Base-by-base conservation (phyloP, 2,113 vertebrate species). In the Atherinomorus stipes region DNA sequence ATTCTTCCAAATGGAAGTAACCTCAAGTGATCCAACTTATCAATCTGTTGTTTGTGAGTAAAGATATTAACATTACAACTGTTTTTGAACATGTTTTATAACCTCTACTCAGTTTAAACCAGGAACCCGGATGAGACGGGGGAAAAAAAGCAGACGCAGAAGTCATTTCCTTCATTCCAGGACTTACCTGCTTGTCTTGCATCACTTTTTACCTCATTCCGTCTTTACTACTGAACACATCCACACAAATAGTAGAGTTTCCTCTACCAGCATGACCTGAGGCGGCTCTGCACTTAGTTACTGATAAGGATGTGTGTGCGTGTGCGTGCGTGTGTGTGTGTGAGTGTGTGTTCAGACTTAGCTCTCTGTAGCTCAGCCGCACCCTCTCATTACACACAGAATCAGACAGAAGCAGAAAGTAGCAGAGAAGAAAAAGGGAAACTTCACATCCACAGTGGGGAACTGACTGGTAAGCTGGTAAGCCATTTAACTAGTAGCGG, bases 371-470 rank as follows among this genome's bases (percentile, higher is more conserved):
- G 54, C 60, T 70, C 7, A 1, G 65, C 76, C 64, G 47, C 80
- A 81, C 85, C 85, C 79, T 74, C 70, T 85, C 59, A 72, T 67
- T 45, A 83, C 65, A 74, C 69, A 78, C 51, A 26, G 21, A 71
- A 40, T 60, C 16, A 51, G 38, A 45, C 51, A 56, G 51, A 26
- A 57, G 40, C 42, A 78, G 38, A 68, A 50, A 53, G 21, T 42
- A 58, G 11, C 37, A 56, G 64, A 61, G 28, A 52, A 65, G 57
- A 65, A 66, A 62, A 49, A 58, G 21, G 40, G 38, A 37, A 65
- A 18, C 12, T 21, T 64, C 15, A 13, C 25, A 57, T 58, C 44
- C 25, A 42, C 53, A 45, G 26, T 22, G 28, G 34, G 61, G 62
- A 69, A 64, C 21, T 38, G 65, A 58, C 13, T 42, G 47, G 51